Evolutionary conservation across 2,113 vertebrate species (phyloP).

Genomic region (Hirundichthys speculiger): DNA sequence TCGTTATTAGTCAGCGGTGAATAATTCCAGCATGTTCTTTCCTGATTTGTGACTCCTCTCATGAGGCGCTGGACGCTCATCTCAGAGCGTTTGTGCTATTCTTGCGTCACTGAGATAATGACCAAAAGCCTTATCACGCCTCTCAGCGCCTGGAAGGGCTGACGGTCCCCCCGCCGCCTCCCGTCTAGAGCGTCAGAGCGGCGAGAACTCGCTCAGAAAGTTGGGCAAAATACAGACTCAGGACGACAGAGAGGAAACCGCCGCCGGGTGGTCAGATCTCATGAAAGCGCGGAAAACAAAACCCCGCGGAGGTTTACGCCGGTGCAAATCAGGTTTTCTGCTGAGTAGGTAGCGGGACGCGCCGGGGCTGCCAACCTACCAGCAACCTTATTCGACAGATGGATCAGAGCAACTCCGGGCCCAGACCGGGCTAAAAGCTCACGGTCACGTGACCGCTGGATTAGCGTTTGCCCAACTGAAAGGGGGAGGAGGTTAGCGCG

Average conservation of each 20-base stretch:
- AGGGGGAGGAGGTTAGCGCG: constrained; percentile 56
- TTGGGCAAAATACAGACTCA: background rate
- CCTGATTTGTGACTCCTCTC: constrained; percentile 24
- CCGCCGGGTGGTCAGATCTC: background rate
- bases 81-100: constrained; percentile 12
- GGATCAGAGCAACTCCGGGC: constrained; percentile 61
- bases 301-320: constrained; percentile 2
- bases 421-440: constrained; percentile 62
- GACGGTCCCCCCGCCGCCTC: constrained; percentile 16
- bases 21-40: no score
- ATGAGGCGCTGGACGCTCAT: background rate
- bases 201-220: constrained; percentile 7
- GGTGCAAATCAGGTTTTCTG: constrained; percentile 31
- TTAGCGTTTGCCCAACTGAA: constrained; percentile 72
- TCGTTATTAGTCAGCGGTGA: no score
- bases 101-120: constrained; percentile 48
- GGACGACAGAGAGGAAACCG: background rate
- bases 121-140: constrained; percentile 40
- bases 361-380: constrained; percentile 63
- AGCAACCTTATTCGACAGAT: constrained; percentile 65
- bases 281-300: background rate
- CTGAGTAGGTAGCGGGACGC: constrained; percentile 27
- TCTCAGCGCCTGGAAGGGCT: constrained; percentile 22
- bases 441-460: constrained; percentile 71
- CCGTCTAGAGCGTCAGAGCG: constrained; percentile 1